A percentile compares a stretch with the other conserved stretches of the same genome.
phyloP scores from a whole-genome alignment of 2,888 invertebrate genomes.

The Drosophila cracens region DNA sequence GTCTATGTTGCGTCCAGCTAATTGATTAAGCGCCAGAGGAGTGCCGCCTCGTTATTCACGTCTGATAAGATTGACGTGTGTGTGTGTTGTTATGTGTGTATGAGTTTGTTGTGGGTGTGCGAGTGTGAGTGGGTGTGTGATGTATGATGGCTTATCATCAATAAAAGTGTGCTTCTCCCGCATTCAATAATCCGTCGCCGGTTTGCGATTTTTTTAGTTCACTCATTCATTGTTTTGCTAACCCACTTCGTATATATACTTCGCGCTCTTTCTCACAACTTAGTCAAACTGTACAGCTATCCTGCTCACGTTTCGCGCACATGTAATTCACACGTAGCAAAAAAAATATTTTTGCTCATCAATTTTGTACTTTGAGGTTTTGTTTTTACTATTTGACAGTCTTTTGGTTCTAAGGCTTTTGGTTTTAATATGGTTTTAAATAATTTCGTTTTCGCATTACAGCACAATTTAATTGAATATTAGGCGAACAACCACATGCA shows the following conservation, averaged over 20 bases:
- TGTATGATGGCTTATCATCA: slow-evolving; percentile 57
- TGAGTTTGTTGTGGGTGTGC: slow-evolving; percentile 2
- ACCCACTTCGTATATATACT: slow-evolving; percentile 55
- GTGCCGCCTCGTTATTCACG: slow-evolving; percentile 37
- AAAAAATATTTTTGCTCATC: slow-evolving; percentile 4
- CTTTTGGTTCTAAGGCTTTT: neutral
- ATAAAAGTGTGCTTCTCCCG: slow-evolving; percentile 16
- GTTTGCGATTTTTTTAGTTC: slow-evolving; percentile 51
- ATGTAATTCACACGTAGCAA: slow-evolving; percentile 36
- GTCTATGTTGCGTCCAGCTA: slow-evolving; percentile 55
- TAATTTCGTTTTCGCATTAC: neutral
- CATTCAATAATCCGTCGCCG: slow-evolving; percentile 60
- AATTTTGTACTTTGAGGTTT: slow-evolving; percentile 7
- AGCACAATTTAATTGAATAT: slow-evolving; percentile 20
- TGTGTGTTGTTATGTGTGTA: slow-evolving; percentile 6
- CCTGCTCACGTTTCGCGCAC: slow-evolving; percentile 38
- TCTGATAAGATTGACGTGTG: slow-evolving; percentile 37
- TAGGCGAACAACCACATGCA: slow-evolving; percentile 19
- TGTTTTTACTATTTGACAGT: neutral
- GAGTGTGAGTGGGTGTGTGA: slow-evolving; percentile 7
- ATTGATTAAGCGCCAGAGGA: slow-evolving; percentile 67
- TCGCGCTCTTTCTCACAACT: slow-evolving; percentile 27
- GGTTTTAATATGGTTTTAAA: neutral
- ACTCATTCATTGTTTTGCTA: slow-evolving; percentile 71
- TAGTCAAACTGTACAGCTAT: slow-evolving; percentile 21